Percentiles rank a stretch among this genome's conserved stretches.
phyloP scores from a whole-genome alignment of 2,888 invertebrate genomes.

The Agrochola lychnidis region DNA sequence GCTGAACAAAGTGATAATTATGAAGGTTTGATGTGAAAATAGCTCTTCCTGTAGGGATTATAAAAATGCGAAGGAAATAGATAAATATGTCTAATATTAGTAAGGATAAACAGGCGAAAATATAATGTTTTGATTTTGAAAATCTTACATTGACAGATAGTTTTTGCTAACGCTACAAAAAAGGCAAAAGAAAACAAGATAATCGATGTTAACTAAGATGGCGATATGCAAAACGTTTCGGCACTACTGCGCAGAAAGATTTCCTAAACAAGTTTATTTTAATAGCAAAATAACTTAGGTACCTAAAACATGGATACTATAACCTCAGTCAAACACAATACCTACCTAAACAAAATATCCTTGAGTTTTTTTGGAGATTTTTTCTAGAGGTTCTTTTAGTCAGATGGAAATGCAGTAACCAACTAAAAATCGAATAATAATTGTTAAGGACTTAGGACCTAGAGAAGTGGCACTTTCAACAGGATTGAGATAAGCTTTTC shows the following conservation, averaged over 20 bases:
- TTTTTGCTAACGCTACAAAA: conserved; percentile 49
- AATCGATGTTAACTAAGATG: conserved; percentile 14
- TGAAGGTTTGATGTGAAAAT: not conserved
- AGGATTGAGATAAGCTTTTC: no score
- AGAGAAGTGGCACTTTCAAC: no score
- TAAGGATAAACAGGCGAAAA: not conserved
- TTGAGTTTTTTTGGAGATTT: not conserved
- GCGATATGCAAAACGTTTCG: conserved; percentile 33
- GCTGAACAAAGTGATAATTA: not conserved
- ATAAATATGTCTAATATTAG: no score
- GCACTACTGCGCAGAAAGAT: conserved; percentile 33
- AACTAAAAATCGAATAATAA: not conserved
- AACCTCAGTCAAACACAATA: not conserved
- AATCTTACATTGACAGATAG: not conserved
- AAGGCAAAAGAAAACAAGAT: conserved; percentile 20
- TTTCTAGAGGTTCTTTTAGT: not conserved
- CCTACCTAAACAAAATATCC: not conserved
- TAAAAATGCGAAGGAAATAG: no score
- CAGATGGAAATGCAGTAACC: not conserved
- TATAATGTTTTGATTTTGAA: not conserved
- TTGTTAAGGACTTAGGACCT: not conserved
- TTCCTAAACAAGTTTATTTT: conserved; percentile 21
- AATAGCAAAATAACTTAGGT: not conserved
- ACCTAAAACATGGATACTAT: not conserved
- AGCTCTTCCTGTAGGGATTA: not conserved